Conservation (phyloP, 2,797 vertebrate genomes). For the Notoglanidium macrostoma region DNA sequence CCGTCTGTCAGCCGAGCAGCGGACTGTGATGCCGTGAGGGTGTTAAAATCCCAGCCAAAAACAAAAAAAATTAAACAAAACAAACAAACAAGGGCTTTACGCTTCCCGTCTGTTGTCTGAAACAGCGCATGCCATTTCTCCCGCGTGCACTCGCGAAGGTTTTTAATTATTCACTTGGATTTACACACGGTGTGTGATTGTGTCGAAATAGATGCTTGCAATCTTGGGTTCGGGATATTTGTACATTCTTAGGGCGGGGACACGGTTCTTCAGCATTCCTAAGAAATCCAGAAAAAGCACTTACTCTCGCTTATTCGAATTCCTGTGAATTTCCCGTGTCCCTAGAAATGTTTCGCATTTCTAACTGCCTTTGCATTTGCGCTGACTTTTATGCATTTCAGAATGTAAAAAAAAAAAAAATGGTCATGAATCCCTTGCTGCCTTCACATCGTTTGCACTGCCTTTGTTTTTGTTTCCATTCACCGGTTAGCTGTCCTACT, state of each 20-base stretch:
- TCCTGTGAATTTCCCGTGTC: not conserved
- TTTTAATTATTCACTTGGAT: constrained; percentile 36
- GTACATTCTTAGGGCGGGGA: not conserved
- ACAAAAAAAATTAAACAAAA: not conserved
- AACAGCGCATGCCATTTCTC: not conserved
- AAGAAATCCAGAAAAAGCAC: not conserved
- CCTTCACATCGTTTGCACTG: not conserved
- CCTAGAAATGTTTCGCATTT: not conserved
- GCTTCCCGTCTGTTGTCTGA: constrained; percentile 34
- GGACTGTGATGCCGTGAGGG: constrained; percentile 42
- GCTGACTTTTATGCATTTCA: not conserved
- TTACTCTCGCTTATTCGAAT: not conserved
- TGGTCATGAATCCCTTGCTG: not conserved
- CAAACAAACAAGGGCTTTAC: not conserved
- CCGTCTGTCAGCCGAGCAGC: constrained; percentile 53
- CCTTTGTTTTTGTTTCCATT: not conserved
- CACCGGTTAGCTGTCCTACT: not conserved
- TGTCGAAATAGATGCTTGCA: not conserved
- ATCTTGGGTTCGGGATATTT: not conserved
- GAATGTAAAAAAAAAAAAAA: not conserved
- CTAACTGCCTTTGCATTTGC: too few relatives aligned
- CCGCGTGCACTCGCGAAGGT: constrained; percentile 10
- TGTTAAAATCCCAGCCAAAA: constrained; percentile 37
- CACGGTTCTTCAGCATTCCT: not conserved
- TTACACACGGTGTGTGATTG: not conserved